Conservation (phyloP, 1,140 invertebrate species). For the Brachionus paranguensis region DNA sequence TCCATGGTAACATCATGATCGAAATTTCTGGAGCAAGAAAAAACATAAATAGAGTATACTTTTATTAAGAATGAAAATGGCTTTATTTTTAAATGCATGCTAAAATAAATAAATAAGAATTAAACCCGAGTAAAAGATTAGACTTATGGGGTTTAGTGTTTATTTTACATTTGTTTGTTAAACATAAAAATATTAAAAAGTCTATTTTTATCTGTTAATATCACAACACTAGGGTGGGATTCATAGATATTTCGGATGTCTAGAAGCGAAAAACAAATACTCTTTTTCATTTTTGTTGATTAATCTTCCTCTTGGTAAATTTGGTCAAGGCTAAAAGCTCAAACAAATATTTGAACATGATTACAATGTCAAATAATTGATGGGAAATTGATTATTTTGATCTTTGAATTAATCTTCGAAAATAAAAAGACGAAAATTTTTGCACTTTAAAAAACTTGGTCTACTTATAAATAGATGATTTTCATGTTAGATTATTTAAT, state of each 20-base stretch:
- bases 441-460: too few relatives aligned
- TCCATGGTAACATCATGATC: not conserved
- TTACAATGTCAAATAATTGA: not conserved
- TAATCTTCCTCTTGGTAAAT: not conserved
- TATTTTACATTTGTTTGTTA: not conserved
- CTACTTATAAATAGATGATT: too few relatives aligned
- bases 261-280: not conserved
- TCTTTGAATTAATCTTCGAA: too few relatives aligned
- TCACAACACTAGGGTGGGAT: not conserved
- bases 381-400: too few relatives aligned
- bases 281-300: not conserved
- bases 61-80: not conserved
- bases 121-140: not conserved
- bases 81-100: not conserved
- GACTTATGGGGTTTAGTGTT: not conserved
- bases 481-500: too few relatives aligned
- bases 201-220: not conserved
- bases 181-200: not conserved
- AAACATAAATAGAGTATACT: not conserved
- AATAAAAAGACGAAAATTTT: too few relatives aligned
- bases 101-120: not conserved
- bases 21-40: not conserved
- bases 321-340: not conserved
- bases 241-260: not conserved
- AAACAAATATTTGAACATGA: conserved; percentile 56